A percentile compares a stretch with the other conserved stretches of the same genome.
phyloP scores from a whole-genome alignment of 1,140 invertebrate species.

The Brachionus rotundiformis region DNA sequence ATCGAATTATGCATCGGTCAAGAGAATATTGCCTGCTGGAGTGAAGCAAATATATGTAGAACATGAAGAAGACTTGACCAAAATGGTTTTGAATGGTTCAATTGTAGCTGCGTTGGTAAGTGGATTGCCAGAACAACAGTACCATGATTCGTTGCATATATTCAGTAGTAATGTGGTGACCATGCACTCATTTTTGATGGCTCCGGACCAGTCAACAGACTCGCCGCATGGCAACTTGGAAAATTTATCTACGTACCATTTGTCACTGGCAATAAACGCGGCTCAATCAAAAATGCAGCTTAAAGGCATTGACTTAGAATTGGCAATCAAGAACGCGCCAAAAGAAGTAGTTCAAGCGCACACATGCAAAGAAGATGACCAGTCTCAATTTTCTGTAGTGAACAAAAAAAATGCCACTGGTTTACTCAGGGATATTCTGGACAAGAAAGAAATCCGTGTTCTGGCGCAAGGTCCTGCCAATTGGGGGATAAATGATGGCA shows the following conservation, averaged over 20 bases:
- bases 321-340: conserved; percentile 27
- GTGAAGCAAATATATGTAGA: not conserved
- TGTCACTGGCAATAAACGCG: conserved; percentile 42
- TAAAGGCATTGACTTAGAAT: conserved; percentile 2
- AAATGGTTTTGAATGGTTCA: conserved; percentile 40
- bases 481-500: conserved; percentile 41
- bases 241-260: not conserved
- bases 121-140: conserved; percentile 15
- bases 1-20: conserved; percentile 23
- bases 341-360: conserved; percentile 44
- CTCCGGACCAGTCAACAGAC: conserved; percentile 22
- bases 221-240: conserved; percentile 24
- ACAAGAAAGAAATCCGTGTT: conserved; percentile 23
- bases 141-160: conserved; percentile 43
- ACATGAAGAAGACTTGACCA: conserved; percentile 28
- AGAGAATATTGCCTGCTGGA: not conserved
- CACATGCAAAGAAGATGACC: conserved; percentile 48
- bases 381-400: not conserved
- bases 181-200: conserved; percentile 48
- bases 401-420: conserved; percentile 10
- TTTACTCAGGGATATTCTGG: conserved; percentile 20
- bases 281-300: conserved; percentile 17
- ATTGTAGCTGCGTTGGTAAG: conserved; percentile 1
- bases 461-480: conserved; percentile 4
- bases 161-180: conserved; percentile 37